Evolutionary conservation across 2,797 vertebrate species (phyloP), one percentile per base, ranked within the genome.

Genomic region (Melanotaenia pygmaea): DNA sequence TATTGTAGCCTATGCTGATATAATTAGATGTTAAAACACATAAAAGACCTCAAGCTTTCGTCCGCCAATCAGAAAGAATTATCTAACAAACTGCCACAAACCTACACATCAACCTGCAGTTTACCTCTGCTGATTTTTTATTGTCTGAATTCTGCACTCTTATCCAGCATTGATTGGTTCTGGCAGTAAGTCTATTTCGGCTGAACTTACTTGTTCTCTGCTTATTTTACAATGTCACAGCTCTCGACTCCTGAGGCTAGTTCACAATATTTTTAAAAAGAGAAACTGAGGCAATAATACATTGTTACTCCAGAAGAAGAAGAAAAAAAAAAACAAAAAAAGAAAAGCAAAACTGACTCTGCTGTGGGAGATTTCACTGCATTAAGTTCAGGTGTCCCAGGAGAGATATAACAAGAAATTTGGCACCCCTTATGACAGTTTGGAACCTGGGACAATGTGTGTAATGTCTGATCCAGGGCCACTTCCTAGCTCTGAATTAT

Each of bases 101-200:
- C 72, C 7, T 45, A 53, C 40, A 72, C 54, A 72, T 67, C 7
- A 30, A 72, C 26, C 43, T 64, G 56, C 77, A 70, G 67, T 73
- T 65, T 76, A 64, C 59, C 62, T 62, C 47, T 32, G 70, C 50
- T 78, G 67, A 51, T 64, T 74, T 79, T 79, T 65, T 22, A 50
- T 64, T 76, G 63, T 76, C 45, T 71, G 70, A 80, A 67, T 51
- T 76, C 62, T 72, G 40, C 63, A 43, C 69, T 67, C 57, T 77
- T 76, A 74, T 83, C 70, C 68, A 75, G 51, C 50, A 88, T 84
- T 74, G 69, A 84, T 83, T 69, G 35, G 37, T 76, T 82, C 28
- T 57, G 57, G 66, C 76, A 67, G 37, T 34, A 69, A 73, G 60
- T 66, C 30, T 40, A 30, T 72, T 75, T 75, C 38, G 68, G 62